Evolutionary conservation across 2,113 vertebrate genomes (phyloP).

Genomic region (Cisticola juncidis): DNA sequence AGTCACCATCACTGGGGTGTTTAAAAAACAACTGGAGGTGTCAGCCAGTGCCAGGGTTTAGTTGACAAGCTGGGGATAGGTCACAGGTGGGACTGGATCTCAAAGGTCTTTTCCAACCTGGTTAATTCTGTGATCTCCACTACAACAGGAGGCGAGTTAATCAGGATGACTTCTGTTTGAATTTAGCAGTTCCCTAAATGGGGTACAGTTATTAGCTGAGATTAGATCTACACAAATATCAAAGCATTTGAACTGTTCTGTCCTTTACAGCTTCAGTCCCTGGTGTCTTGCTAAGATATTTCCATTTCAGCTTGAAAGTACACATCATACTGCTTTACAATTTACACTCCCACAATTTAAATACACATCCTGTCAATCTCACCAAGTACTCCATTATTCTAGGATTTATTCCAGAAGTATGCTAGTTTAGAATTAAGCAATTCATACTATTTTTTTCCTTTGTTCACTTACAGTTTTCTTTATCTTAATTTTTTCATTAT

Average conservation of each 20-base stretch:
- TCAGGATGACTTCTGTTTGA: constrained; percentile 5
- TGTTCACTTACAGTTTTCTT: not conserved
- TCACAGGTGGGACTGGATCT: not conserved
- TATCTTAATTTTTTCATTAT: not conserved
- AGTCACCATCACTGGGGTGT: not conserved
- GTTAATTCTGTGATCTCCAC: not conserved
- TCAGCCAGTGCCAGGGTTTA: not conserved
- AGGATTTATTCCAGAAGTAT: not conserved
- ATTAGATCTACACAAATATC: constrained; percentile 11
- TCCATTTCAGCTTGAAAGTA: not conserved
- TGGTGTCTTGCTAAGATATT: not conserved
- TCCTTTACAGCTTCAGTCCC: not conserved
- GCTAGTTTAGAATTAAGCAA: not conserved
- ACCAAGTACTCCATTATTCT: not conserved
- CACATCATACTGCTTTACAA: not conserved
- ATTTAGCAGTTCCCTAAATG: not conserved
- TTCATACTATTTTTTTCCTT: not conserved
- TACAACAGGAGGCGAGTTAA: not conserved
- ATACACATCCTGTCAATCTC: not conserved
- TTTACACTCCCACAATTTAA: not conserved
- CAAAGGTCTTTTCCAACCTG: not conserved
- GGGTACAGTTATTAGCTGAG: not conserved
- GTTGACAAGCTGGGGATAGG: not conserved
- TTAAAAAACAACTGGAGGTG: not conserved
- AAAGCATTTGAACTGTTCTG: not conserved